A percentile compares a stretch with the other conserved stretches of the same genome.
Conservation (phyloP, 2,888 invertebrate species). For the Baronia brevicornis region DNA sequence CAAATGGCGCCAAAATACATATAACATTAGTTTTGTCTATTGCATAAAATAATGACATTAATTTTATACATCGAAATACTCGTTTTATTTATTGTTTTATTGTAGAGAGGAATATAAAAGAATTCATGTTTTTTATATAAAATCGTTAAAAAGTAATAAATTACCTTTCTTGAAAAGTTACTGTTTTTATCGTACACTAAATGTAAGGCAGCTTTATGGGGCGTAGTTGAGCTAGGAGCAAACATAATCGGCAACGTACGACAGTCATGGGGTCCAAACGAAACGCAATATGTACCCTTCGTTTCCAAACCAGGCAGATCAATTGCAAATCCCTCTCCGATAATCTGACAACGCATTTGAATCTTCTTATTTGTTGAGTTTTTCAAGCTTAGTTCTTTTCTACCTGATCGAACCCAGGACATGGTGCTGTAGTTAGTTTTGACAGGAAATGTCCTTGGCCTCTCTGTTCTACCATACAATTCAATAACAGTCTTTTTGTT, state of each 20-base stretch:
- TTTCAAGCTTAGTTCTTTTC: slow-evolving; percentile 58
- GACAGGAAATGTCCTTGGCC: slow-evolving; percentile 48
- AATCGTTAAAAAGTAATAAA: slow-evolving; percentile 10
- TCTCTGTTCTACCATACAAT: slow-evolving; percentile 41
- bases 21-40: too few species aligned
- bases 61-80: too few species aligned
- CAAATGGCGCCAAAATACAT: too few species aligned
- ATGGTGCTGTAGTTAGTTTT: slow-evolving; percentile 48
- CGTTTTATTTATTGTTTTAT: too few species aligned
- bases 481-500: slow-evolving; percentile 38
- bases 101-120: too few species aligned
- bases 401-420: slow-evolving; percentile 52
- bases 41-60: too few species aligned
- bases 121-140: too few species aligned
- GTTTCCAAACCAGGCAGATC: slow-evolving; percentile 49
- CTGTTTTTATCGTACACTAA: slow-evolving; percentile 50
- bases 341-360: slow-evolving; percentile 48
- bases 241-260: slow-evolving; percentile 48
- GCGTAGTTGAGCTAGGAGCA: slow-evolving; percentile 35
- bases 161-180: slow-evolving; percentile 51
- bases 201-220: slow-evolving; percentile 43
- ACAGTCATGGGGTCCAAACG: slow-evolving; percentile 50
- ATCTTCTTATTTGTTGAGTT: slow-evolving; percentile 49
- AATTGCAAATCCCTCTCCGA: slow-evolving; percentile 57
- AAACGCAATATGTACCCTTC: slow-evolving; percentile 41